Conservation (phyloP, 2,888 invertebrate species). For the Epistrophella euchroma region DNA sequence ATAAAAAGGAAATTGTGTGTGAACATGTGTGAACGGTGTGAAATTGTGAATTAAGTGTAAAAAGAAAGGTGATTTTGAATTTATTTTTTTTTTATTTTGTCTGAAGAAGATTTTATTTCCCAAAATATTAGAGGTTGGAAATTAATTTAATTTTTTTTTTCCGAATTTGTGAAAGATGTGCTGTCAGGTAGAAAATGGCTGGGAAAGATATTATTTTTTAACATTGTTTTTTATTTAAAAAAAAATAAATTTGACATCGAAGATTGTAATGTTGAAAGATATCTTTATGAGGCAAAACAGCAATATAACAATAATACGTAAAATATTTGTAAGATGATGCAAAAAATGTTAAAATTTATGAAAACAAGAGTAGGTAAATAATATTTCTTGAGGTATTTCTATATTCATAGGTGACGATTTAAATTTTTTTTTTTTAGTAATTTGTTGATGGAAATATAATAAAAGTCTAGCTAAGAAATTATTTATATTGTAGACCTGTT, state of each 20-base stretch:
- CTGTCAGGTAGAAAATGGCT: conserved; percentile 37
- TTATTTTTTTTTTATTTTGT: background rate
- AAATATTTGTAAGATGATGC: background rate
- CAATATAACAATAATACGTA: background rate
- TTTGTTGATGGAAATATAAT: no score
- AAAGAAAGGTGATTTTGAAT: conserved; percentile 10
- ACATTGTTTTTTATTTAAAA: background rate
- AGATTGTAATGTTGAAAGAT: conserved; percentile 15
- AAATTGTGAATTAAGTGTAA: conserved; percentile 49
- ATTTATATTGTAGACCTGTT: no score
- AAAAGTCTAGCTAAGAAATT: background rate
- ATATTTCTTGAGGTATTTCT: background rate
- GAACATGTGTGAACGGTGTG: conserved; percentile 61
- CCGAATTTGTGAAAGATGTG: conserved; percentile 29
- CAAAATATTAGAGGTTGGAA: conserved; percentile 3
- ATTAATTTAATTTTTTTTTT: conserved; percentile 6
- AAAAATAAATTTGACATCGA: background rate
- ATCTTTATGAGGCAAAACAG: conserved; percentile 13
- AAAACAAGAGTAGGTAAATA: no score
- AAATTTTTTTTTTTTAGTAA: background rate
- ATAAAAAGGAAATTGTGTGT: conserved; percentile 43
- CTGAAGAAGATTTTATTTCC: background rate
- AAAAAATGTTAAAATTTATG: background rate
- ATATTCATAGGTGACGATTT: background rate
- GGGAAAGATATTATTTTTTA: background rate